phyloP scores from a whole-genome alignment of 2,113 vertebrate species.

The Rhinopomastus cyanomelas region DNA sequence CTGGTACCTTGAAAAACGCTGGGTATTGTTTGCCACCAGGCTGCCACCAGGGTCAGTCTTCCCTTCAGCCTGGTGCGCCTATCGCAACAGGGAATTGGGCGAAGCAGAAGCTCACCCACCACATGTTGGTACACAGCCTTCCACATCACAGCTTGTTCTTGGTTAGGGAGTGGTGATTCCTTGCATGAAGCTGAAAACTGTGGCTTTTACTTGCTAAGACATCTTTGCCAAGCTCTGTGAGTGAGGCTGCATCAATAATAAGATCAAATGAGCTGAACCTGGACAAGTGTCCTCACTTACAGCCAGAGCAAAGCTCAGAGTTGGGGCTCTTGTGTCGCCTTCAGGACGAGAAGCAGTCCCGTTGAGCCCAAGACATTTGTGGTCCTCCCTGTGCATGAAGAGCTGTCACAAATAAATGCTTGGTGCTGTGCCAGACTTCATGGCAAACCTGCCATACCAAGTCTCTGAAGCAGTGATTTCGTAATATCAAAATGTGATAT shows the following conservation, averaged over 20 bases:
- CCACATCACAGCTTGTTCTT: accelerated
- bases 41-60: background rate
- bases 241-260: background rate
- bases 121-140: background rate
- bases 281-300: background rate
- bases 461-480: accelerated
- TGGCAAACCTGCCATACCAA: background rate
- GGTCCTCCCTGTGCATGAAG: background rate
- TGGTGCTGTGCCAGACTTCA: background rate
- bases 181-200: background rate
- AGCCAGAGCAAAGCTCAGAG: background rate
- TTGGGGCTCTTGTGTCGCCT: background rate
- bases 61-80: background rate
- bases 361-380: accelerated
- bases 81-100: background rate
- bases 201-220: background rate
- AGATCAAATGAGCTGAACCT: background rate
- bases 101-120: background rate
- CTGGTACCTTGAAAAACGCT: background rate
- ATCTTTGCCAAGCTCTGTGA: background rate
- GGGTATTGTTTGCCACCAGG: background rate
- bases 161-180: background rate
- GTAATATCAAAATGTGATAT: accelerated
- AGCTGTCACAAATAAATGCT: background rate
- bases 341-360: background rate